Conservation (phyloP, 2,888 invertebrate species). For the Diarsia dahlii region DNA sequence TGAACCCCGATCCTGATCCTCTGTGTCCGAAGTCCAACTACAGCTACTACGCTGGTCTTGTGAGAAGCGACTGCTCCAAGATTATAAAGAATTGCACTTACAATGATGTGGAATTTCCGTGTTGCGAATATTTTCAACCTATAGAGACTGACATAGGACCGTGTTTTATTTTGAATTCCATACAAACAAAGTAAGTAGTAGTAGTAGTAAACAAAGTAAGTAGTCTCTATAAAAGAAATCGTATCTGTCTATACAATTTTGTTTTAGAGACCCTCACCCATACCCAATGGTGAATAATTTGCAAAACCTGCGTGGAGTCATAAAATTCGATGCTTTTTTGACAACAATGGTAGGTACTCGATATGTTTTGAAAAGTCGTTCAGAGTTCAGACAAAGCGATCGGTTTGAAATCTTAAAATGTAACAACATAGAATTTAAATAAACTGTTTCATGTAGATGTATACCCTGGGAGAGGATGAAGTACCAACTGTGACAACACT, state of each 20-base stretch:
- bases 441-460: slow-evolving; percentile 85
- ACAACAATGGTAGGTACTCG: slow-evolving; percentile 84
- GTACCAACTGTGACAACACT: slow-evolving; percentile 93
- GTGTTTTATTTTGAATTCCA: slow-evolving; percentile 92
- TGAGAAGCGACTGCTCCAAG: slow-evolving; percentile 88
- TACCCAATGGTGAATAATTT: slow-evolving; percentile 90
- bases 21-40: slow-evolving; percentile 92
- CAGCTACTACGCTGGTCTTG: slow-evolving; percentile 90
- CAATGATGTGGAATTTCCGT: slow-evolving; percentile 89
- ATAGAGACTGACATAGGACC: slow-evolving; percentile 91
- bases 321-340: slow-evolving; percentile 87
- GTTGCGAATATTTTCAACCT: slow-evolving; percentile 91
- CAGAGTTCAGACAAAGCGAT: background rate
- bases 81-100: slow-evolving; percentile 89
- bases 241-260: slow-evolving; percentile 6
- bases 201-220: slow-evolving; percentile 69
- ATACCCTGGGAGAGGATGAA: slow-evolving; percentile 92
- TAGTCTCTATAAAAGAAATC: background rate
- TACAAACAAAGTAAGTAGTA: slow-evolving; percentile 85
- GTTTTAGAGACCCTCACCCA: slow-evolving; percentile 79
- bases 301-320: slow-evolving; percentile 85
- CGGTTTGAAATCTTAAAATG: background rate
- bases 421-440: background rate
- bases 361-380: background rate
- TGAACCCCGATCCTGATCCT: slow-evolving; percentile 82